Conservation (phyloP, 1,140 invertebrate species). For the Hylaeus anthracinus region DNA sequence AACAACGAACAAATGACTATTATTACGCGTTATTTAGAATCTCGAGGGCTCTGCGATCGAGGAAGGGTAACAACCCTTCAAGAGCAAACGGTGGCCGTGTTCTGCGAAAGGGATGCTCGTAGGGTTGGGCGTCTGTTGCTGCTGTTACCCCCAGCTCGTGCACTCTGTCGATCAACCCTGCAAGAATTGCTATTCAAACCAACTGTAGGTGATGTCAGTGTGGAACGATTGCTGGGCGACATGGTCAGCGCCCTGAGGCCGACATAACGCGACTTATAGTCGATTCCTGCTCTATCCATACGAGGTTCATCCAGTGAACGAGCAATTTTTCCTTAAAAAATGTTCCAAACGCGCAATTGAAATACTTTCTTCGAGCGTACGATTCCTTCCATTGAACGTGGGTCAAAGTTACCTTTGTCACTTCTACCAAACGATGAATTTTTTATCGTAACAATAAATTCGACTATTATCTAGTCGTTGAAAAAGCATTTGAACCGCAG, state of each 20-base stretch:
- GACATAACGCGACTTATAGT: constrained; percentile 29
- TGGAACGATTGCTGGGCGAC: constrained; percentile 86
- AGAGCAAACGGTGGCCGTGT: constrained; percentile 89
- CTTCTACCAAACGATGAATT: not conserved
- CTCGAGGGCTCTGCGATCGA: constrained; percentile 83
- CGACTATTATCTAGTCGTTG: not conserved
- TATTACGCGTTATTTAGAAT: constrained; percentile 80
- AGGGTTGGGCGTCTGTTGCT: constrained; percentile 88
- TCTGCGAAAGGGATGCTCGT: constrained; percentile 85
- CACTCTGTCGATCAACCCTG: constrained; percentile 82
- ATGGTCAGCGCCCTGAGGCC: constrained; percentile 77
- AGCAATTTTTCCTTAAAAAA: not conserved
- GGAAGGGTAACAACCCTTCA: constrained; percentile 86
- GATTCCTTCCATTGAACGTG: not conserved
- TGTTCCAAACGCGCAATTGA: not conserved
- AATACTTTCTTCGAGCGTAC: not conserved
- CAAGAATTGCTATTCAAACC: constrained; percentile 87
- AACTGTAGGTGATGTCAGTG: constrained; percentile 86
- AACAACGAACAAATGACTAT: no score
- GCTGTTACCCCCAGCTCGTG: constrained; percentile 84
- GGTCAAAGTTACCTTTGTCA: no score
- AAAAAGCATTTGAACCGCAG: not conserved
- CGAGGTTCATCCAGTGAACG: not conserved
- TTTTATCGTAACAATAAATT: not conserved
- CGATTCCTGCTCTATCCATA: constrained; percentile 1